Base-by-base conservation (phyloP, 35 echinoderm and acorn worm species). In the Chiridota heheva region DNA sequence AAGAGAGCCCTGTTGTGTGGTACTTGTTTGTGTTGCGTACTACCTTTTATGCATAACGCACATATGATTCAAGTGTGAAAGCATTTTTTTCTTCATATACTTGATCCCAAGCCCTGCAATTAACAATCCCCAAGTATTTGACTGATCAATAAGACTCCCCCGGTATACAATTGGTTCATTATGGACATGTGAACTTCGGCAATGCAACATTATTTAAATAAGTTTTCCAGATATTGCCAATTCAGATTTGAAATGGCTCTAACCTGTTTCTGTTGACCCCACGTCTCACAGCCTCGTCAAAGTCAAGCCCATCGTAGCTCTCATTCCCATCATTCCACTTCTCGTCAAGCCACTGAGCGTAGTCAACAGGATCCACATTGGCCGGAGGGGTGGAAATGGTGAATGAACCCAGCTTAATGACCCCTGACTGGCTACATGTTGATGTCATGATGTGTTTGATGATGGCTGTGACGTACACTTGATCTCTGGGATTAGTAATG, bases 311-410 rank as follows among this genome's bases (percentile, higher is more conserved):
- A 18, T 64, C 47, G 17, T 70, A 78, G 31, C 87, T 87, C 16
- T 56, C 78, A 5, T 48, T 60, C 7, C 56, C 46, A 10, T 96
- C 88, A 39, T 36, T 46, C 88, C 83, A 84, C 36, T 90, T 90
- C 20, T 96, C 93, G 25, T 64, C 60, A 42, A 90, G 31, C 93
- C 87, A 91, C 25, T 67, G 68, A 33, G 82, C 63, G 83, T 87
- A 96, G 22, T 91, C 88, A 37, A 42, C 24, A 5, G 84, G 55
- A 57, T 96, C 93, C 33, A 96, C 93, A 75, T 96, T 96, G 41
- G 93, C 88, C 18, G 93, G 93, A 35, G 93, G 93, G 40, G 88
- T 96, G 20, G 77, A 68, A 42, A 96, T 32, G 63, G 82, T 82
- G 15, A 87, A 62, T 7, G 42, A 42, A 41, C 93, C 93, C 45